Evolutionary conservation across 2,797 vertebrate genomes (phyloP), one percentile per base, ranked within the genome.

Genomic region (Microchirus variegatus): DNA sequence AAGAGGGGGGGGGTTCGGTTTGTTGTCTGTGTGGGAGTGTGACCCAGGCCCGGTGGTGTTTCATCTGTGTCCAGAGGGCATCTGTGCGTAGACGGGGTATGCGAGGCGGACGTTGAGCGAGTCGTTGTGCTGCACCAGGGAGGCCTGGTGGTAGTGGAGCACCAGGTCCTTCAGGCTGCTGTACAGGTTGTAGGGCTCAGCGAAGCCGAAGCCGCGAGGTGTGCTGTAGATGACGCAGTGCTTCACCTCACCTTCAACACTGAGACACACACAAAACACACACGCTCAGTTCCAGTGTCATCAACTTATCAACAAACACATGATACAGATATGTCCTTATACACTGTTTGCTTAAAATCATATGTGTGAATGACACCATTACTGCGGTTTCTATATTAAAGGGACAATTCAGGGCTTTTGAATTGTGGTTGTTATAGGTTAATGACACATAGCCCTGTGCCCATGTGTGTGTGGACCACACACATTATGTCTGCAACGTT

Each of bases 201-300:
- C 96, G 62, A 99, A 99, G 67, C 97, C 97, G 0, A 94, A 97
- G 86, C 97, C 97, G 0, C 95, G 93, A 8, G 96, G 92, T 9
- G 96, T 96, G 93, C 94, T 96, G 94, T 95, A 95, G 93, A 99
- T 97, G 73, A 98, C 95, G 80, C 97, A 99, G 94, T 98, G 97
- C 75, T 98, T 98, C 92, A 98, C 96, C 84, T 97, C 96, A 0
- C 95, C 94, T 0, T 96, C 95, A 8, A 94, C 95, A 38, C 97
- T 99, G 90, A 19, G 41, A 49, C 5, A 69, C 17, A 64, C 40
- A 76, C 12, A 73, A 12, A 16, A 31, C 31, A 31, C 26, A 26
- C 26, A 26, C 5, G 26, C 26, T 26, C 26, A 26, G 26, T 26
- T 26, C 26, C 3, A 26, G 26, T 26, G 3, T 26, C 5, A 26